Conservation (phyloP, 2,113 vertebrate genomes). For the Apus apus region DNA sequence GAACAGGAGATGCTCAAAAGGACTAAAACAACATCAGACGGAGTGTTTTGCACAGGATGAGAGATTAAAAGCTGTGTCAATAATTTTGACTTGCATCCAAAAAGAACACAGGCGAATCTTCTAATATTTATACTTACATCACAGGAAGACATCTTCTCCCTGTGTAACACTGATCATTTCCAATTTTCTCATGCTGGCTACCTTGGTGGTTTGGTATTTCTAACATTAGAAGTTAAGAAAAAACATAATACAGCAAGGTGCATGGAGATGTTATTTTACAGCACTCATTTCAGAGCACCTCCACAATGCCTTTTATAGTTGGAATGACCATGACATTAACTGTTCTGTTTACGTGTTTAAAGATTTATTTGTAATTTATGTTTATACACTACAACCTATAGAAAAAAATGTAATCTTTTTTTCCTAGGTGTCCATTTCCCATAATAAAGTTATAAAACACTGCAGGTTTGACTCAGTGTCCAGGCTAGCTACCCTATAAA, state of each 20-base stretch:
- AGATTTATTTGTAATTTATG: not conserved
- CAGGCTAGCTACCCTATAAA: not conserved
- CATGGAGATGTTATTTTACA: not conserved
- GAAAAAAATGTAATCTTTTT: not conserved
- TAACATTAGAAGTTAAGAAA: not conserved
- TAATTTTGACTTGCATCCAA: not conserved
- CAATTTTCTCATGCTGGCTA: not conserved
- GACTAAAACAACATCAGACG: not conserved
- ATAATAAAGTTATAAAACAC: not conserved
- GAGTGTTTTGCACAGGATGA: not conserved
- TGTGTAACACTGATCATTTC: not conserved
- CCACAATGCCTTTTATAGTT: not conserved
- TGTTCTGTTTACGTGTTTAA: not conserved
- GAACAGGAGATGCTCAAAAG: not conserved
- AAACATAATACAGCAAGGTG: not conserved
- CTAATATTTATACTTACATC: not conserved
- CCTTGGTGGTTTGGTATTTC: not conserved
- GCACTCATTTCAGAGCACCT: not conserved
- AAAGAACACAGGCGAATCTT: not conserved
- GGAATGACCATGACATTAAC: not conserved
- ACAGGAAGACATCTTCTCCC: not conserved
- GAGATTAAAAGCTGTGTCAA: not conserved
- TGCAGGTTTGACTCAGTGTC: not conserved
- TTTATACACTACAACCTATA: not conserved
- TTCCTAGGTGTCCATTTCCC: not conserved